Conservation (phyloP, 1,140 invertebrate genomes). For the Ips typographus region DNA sequence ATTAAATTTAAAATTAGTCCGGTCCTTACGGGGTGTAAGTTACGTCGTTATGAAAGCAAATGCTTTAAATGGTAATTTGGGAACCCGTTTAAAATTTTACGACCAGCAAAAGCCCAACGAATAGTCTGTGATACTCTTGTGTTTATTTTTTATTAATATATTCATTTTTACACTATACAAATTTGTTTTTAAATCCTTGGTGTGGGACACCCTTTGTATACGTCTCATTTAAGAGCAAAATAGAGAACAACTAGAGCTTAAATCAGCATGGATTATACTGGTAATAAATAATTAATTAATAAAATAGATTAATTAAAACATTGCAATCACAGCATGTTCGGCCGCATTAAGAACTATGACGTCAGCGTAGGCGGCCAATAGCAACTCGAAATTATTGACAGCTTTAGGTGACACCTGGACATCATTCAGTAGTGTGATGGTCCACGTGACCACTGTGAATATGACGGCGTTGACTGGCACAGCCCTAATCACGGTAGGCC, state of each 20-base stretch:
- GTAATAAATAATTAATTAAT: too few relatives aligned
- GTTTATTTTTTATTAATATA: conserved; percentile 11
- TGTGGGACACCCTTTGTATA: too few relatives aligned
- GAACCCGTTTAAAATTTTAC: background rate
- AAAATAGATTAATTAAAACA: background rate
- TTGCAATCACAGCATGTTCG: conserved; percentile 10
- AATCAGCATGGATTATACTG: too few relatives aligned
- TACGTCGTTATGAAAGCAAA: too few relatives aligned
- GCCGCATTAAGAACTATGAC: conserved; percentile 9
- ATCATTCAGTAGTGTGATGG: conserved; percentile 52
- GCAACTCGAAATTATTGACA: conserved; percentile 12
- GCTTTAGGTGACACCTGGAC: conserved; percentile 6
- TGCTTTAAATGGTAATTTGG: background rate
- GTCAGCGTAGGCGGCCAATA: conserved; percentile 24
- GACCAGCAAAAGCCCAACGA: background rate
- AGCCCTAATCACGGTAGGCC: conserved; percentile 76
- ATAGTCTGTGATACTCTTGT: conserved; percentile 12
- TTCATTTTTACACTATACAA: background rate
- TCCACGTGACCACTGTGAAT: conserved; percentile 83
- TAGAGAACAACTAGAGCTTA: too few relatives aligned
- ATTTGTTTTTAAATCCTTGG: too few relatives aligned
- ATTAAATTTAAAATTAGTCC: too few relatives aligned
- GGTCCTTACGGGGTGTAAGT: too few relatives aligned
- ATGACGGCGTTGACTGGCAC: conserved; percentile 93
- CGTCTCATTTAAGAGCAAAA: too few relatives aligned